phyloP scores from a whole-genome alignment of 2,113 vertebrate genomes.

The Osmerus mordax region DNA sequence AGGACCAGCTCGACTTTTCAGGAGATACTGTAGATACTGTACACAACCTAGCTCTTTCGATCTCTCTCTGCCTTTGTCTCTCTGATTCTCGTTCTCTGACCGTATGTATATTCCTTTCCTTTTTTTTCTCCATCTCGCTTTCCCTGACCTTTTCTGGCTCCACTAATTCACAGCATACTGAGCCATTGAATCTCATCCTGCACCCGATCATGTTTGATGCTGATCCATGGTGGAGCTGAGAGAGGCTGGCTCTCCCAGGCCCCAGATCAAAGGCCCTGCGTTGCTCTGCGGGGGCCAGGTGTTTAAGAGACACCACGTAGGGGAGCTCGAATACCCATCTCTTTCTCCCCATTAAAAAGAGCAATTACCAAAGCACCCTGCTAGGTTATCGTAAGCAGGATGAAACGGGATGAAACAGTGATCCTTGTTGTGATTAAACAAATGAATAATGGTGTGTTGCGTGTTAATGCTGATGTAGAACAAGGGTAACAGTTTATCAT shows the following conservation, averaged over 20 bases:
- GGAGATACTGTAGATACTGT: background rate
- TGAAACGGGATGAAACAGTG: conserved; percentile 23
- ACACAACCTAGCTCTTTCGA: background rate
- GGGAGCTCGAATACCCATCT: conserved; percentile 26
- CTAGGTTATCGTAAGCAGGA: conserved; percentile 7
- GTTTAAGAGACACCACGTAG: conserved; percentile 26
- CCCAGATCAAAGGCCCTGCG: conserved; percentile 45
- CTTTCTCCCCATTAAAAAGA: conserved; percentile 22
- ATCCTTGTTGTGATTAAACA: conserved; percentile 38
- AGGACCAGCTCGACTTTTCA: background rate
- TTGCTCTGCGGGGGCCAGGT: conserved; percentile 40
- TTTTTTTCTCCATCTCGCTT: background rate
- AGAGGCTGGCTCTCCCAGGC: conserved; percentile 35
- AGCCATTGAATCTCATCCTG: conserved; percentile 1
- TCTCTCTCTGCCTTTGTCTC: background rate
- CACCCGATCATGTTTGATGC: conserved; percentile 32
- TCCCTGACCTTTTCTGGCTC: too few species aligned
- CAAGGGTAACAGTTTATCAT: conserved; percentile 20
- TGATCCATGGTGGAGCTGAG: conserved; percentile 48
- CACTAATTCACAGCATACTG: background rate
- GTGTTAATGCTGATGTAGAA: conserved; percentile 26
- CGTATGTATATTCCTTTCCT: background rate
- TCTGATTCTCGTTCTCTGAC: background rate
- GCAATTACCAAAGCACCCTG: conserved; percentile 29
- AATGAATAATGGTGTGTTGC: conserved; percentile 31